A percentile compares a stretch with the other conserved stretches of the same genome.
These are phyloP conservation scores for Podarcis lilfordi DNA, from an alignment of 2,797 vertebrate genomes.

Conservation along the genomic window DNA sequence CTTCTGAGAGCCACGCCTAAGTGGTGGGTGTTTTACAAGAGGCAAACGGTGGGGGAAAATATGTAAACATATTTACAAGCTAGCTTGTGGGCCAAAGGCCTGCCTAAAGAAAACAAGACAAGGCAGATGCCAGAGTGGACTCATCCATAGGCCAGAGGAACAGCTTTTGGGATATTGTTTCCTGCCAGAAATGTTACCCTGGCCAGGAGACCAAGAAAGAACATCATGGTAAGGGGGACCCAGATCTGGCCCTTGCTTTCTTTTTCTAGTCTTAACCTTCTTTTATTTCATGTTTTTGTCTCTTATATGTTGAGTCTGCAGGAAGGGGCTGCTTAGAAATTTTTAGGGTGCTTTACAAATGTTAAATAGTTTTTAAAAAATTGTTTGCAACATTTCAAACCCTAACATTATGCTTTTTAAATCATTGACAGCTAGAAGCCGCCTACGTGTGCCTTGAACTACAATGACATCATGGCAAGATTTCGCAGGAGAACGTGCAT, in stretches of 20 bases:
- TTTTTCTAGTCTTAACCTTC: neutral
- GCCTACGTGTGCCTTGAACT: constrained; percentile 71
- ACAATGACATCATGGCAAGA: constrained; percentile 90
- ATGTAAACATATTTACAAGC: neutral
- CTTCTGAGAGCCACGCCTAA: no score
- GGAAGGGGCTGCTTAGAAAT: neutral
- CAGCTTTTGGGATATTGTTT: no score
- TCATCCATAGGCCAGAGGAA: no score
- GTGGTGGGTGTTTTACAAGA: no score
- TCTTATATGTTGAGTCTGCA: neutral
- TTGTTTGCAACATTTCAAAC: constrained; percentile 6
- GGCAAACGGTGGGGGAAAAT: no score
- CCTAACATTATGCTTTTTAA: constrained; percentile 65
- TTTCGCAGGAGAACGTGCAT: constrained; percentile 90
- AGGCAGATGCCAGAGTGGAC: no score
- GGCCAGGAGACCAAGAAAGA: no score
- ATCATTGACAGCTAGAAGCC: constrained; percentile 66
- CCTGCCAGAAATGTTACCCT: no score
- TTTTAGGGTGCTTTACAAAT: neutral
- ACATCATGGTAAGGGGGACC: no score
- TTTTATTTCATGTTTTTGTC: neutral
- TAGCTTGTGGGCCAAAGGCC: no score
- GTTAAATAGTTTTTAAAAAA: neutral
- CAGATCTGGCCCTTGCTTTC: neutral
- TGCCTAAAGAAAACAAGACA: no score